phyloP scores from a whole-genome alignment of 2,888 invertebrate genomes.

The Philereme transversata region DNA sequence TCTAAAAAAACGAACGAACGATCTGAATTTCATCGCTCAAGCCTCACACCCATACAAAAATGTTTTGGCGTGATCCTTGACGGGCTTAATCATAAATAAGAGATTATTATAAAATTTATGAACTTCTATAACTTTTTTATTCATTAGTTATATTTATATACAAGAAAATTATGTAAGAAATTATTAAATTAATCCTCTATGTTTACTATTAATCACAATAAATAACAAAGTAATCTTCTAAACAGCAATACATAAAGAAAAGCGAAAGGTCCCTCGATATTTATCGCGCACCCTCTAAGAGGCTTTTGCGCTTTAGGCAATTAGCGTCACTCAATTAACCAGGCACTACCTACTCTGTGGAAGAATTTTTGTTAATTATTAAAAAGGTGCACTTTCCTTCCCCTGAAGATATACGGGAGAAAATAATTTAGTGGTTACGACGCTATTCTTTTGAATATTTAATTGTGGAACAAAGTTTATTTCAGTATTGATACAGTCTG shows the following conservation, averaged over 20 bases:
- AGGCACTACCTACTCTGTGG: slow-evolving; percentile 56
- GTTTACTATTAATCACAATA: slow-evolving; percentile 33
- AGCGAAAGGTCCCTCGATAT: slow-evolving; percentile 66
- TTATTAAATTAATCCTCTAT: too few relatives aligned
- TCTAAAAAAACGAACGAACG: too few relatives aligned
- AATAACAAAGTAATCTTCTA: slow-evolving; percentile 41
- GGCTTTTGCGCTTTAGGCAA: slow-evolving; percentile 79
- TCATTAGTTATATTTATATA: too few relatives aligned
- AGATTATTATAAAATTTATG: too few relatives aligned
- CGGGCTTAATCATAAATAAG: too few relatives aligned
- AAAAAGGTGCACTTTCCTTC: slow-evolving; percentile 79
- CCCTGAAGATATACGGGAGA: slow-evolving; percentile 47
- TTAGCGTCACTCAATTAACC: slow-evolving; percentile 83
- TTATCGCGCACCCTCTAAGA: slow-evolving; percentile 63
- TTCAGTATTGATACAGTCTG: background rate
- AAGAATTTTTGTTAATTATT: slow-evolving; percentile 81
- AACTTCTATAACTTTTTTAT: too few relatives aligned
- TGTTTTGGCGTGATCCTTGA: too few relatives aligned
- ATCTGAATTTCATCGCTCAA: too few relatives aligned
- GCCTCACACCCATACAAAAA: too few relatives aligned
- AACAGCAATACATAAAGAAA: slow-evolving; percentile 59
- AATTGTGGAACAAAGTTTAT: slow-evolving; percentile 6
- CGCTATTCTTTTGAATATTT: slow-evolving; percentile 8
- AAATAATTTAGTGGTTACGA: slow-evolving; percentile 17
- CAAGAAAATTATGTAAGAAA: too few relatives aligned